Evolutionary conservation across 2,113 vertebrate genomes (phyloP).

Genomic region (Rhinolophus ferrumequinum): DNA sequence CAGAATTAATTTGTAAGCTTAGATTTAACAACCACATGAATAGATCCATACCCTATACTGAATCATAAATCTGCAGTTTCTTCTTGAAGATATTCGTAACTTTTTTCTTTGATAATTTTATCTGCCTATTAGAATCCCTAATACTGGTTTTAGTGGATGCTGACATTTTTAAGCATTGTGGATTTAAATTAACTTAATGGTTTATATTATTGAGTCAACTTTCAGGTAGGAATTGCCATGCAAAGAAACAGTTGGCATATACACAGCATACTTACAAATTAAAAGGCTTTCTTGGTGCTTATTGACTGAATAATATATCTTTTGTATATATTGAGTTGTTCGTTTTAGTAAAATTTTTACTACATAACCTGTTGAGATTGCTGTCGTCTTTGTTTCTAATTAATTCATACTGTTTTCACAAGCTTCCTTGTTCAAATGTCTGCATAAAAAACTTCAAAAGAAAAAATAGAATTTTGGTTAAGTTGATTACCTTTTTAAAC

Average conservation of each 20-base stretch:
- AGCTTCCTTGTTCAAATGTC: neutral
- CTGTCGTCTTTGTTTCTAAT: neutral
- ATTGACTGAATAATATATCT: neutral
- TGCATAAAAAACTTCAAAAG: neutral
- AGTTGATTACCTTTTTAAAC: neutral
- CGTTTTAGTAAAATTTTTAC: neutral
- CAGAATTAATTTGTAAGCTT: neutral
- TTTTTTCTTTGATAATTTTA: neutral
- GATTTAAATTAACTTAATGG: neutral
- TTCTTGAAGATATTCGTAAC: neutral
- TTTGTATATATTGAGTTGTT: neutral
- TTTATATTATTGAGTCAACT: neutral
- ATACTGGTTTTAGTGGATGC: neutral
- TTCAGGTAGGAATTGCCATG: neutral
- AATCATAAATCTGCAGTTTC: neutral
- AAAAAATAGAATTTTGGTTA: constrained; percentile 1
- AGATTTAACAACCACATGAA: neutral
- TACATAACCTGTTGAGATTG: neutral
- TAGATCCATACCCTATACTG: neutral
- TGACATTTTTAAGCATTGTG: neutral
- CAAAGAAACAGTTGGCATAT: neutral
- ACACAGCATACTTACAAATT: neutral
- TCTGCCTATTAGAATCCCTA: constrained; percentile 18
- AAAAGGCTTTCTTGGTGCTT: neutral
- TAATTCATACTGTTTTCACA: neutral